Conservation (phyloP, 1,140 invertebrate genomes). For the Reticulitermes speratus region DNA sequence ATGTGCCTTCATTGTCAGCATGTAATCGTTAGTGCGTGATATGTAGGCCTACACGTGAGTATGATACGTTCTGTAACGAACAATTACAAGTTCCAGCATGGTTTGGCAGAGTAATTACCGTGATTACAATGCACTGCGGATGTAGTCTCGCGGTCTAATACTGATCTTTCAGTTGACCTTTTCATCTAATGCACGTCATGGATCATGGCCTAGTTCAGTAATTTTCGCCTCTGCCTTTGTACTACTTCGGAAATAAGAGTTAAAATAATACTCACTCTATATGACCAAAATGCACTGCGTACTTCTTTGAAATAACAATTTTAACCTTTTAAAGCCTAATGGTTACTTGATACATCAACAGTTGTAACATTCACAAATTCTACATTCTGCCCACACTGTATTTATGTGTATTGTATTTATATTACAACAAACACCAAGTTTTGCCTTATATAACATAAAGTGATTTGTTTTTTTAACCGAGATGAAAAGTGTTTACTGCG, state of each 20-base stretch:
- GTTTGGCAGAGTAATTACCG: background rate
- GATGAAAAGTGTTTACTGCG: too few relatives aligned
- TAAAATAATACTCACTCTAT: too few relatives aligned
- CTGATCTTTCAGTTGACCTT: conserved; percentile 9
- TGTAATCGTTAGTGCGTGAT: background rate
- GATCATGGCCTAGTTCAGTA: background rate
- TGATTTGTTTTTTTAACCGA: too few relatives aligned
- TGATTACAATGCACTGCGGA: background rate
- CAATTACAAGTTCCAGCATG: conserved; percentile 11
- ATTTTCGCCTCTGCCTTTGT: background rate
- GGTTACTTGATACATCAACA: too few relatives aligned
- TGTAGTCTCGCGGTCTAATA: background rate
- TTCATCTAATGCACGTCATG: background rate
- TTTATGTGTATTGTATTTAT: too few relatives aligned
- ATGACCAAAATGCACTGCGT: too few relatives aligned
- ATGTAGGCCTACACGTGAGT: background rate
- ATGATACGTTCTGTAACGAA: background rate
- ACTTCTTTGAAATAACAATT: too few relatives aligned
- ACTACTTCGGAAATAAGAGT: background rate
- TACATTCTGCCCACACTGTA: too few relatives aligned
- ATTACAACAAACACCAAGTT: too few relatives aligned
- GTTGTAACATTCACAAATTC: too few relatives aligned
- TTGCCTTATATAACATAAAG: too few relatives aligned
- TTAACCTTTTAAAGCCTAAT: too few relatives aligned
- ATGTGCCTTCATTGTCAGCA: background rate